phyloP scores from a whole-genome alignment of 2,888 invertebrate species.

The Caenorhabditis sp. region DNA sequence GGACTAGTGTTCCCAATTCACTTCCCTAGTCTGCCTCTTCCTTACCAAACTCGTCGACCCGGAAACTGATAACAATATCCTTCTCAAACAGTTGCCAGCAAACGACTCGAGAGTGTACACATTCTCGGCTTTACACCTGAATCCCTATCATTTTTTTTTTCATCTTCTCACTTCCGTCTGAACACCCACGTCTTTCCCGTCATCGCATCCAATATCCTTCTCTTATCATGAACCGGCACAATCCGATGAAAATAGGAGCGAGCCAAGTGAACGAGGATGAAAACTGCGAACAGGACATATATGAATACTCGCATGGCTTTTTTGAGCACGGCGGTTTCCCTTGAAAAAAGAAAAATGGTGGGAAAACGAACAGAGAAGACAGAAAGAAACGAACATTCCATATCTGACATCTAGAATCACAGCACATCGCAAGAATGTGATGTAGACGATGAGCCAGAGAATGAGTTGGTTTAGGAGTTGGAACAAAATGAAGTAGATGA shows the following conservation, averaged over 20 bases:
- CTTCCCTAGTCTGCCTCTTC: too few relatives aligned
- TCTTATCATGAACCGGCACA: background rate
- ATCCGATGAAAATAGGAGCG: conserved; percentile 24
- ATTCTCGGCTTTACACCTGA: conserved; percentile 9
- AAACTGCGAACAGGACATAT: background rate
- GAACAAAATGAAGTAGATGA: conserved; percentile 15
- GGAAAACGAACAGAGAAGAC: background rate
- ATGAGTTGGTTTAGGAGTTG: conserved; percentile 41
- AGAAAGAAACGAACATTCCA: conserved; percentile 38
- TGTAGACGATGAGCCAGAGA: conserved; percentile 46
- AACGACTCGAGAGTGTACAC: conserved; percentile 14
- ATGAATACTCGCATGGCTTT: conserved; percentile 24
- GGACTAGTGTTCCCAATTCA: too few relatives aligned
- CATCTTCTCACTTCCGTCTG: background rate
- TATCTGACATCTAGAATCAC: conserved; percentile 35
- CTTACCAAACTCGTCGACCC: conserved; percentile 32
- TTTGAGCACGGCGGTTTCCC: conserved; percentile 26
- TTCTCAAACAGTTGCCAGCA: conserved; percentile 37
- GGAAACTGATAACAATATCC: conserved; percentile 19
- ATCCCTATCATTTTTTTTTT: background rate
- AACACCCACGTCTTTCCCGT: background rate
- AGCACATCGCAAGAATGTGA: conserved; percentile 32
- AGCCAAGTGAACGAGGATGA: background rate
- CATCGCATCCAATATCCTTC: background rate
- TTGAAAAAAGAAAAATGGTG: conserved; percentile 1